Base-by-base conservation (phyloP, 1,140 invertebrate species). In the Melitaea cinxia region DNA sequence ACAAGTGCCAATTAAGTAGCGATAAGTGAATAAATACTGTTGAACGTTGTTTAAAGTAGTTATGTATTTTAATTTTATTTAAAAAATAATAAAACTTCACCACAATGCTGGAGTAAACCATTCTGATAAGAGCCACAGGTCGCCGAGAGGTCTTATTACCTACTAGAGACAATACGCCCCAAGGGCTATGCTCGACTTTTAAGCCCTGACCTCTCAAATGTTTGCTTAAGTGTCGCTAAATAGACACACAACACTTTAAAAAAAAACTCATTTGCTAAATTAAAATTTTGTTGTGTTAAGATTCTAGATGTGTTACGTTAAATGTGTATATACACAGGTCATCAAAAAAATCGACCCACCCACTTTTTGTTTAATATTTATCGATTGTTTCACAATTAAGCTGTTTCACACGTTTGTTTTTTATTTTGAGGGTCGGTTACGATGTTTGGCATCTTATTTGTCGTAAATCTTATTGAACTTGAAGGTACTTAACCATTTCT, bases 131-230 rank as follows among this genome's bases (percentile, higher is more conserved):
- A 72, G 63, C 69, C 68, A 66, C 54, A 69, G 68, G 73, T 70
- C 73, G 65, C 60, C 47, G 57, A 71, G 77, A 61, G 72, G 60
- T 70, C 71, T 81, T 72, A 81, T 83, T 83, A 81, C 71, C 72
- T 72, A 59, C 73, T 80, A 65, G 70, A 73, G 74, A 82, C 78
- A 80, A 82, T 78, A 73, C 72, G 64, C 55, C 30, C 72, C 64
- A n/a, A 49, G 72, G 76, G 63, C 65, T 61, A 62, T 66, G 75
- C 73, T 68, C 68, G 65, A 66, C 70, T 71, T 65, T 42, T 59
- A 69, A 45, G 52, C 47, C 65, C 35, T 73, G 71, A 75, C 72
- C 76, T 28, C 61, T 45, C 3, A 53, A 23, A 53, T 63, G 61
- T 63, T 63, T 63, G 42, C 37, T 21, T 42, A 37, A 23, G 15